Conservation (phyloP, 2,888 invertebrate genomes). For the Heliothis peltigera region DNA sequence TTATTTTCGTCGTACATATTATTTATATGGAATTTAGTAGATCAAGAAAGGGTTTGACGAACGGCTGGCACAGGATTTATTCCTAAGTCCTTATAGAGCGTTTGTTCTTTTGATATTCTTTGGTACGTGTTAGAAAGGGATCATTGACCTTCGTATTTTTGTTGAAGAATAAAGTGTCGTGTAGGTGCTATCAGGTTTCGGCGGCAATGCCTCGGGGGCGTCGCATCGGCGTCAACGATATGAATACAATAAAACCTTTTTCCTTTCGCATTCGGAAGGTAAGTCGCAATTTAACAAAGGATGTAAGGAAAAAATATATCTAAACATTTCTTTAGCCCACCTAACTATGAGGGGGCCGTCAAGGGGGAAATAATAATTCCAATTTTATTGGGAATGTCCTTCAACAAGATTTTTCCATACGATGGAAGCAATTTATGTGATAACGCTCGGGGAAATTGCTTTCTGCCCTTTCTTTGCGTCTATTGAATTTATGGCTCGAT, state of each 20-base stretch:
- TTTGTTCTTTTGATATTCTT: constrained; percentile 14
- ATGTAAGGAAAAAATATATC: constrained; percentile 40
- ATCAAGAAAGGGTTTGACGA: not conserved
- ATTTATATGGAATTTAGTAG: constrained; percentile 4
- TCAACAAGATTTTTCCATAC: constrained; percentile 86
- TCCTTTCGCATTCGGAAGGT: constrained; percentile 46
- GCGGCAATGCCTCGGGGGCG: constrained; percentile 50
- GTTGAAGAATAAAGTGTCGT: constrained; percentile 38
- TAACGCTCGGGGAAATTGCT: constrained; percentile 86
- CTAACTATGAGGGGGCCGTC: constrained; percentile 58
- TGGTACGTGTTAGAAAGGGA: constrained; percentile 16
- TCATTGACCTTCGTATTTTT: constrained; percentile 42
- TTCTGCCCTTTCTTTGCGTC: constrained; percentile 81
- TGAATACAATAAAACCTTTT: constrained; percentile 60
- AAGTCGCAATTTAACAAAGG: constrained; percentile 48
- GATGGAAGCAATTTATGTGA: constrained; percentile 87
- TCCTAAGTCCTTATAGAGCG: not conserved
- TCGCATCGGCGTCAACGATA: constrained; percentile 38
- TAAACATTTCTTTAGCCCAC: constrained; percentile 59
- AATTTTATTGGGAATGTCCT: constrained; percentile 80
- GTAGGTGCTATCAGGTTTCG: constrained; percentile 47
- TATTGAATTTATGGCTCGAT: constrained; percentile 85
- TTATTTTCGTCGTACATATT: constrained; percentile 16
- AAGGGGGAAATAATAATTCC: constrained; percentile 72
- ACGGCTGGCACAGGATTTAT: not conserved